Conservation (phyloP, 2,888 invertebrate species). For the Andrena bicolor region DNA sequence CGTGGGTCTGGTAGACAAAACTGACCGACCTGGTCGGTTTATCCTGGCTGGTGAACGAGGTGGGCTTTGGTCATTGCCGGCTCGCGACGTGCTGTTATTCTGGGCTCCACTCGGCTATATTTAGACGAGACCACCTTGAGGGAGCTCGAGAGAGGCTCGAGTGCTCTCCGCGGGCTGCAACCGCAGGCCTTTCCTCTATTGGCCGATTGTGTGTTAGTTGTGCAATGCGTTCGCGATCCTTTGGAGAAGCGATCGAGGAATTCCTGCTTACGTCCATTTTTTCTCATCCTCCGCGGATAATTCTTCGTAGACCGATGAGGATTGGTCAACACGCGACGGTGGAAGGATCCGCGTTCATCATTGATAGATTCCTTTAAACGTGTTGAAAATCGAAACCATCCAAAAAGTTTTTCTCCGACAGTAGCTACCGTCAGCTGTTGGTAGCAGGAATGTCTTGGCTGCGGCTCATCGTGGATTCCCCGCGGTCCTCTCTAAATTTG, state of each 20-base stretch:
- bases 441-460: neutral
- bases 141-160: constrained; percentile 70
- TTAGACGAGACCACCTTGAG: constrained; percentile 84
- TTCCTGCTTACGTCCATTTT: constrained; percentile 50
- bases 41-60: constrained; percentile 70
- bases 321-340: neutral
- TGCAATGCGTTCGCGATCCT: constrained; percentile 60
- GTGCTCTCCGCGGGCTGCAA: constrained; percentile 60
- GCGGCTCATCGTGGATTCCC: constrained; percentile 35
- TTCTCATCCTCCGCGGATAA: neutral
- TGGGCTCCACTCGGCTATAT: constrained; percentile 82
- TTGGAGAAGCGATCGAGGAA: constrained; percentile 52
- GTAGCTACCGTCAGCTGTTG: neutral
- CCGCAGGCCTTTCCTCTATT: constrained; percentile 64
- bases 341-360: neutral
- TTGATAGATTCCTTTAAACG: neutral
- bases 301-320: neutral
- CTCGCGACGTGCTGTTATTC: constrained; percentile 81
- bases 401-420: neutral
- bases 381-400: neutral
- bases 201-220: constrained; percentile 59
- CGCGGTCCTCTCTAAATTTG: constrained; percentile 40
- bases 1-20: constrained; percentile 59
- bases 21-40: constrained; percentile 67
- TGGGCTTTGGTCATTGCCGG: constrained; percentile 82